These are phyloP conservation scores for Salvelinus alpinus DNA, from an alignment of 2,113 vertebrate genomes.

Conservation along the genomic window DNA sequence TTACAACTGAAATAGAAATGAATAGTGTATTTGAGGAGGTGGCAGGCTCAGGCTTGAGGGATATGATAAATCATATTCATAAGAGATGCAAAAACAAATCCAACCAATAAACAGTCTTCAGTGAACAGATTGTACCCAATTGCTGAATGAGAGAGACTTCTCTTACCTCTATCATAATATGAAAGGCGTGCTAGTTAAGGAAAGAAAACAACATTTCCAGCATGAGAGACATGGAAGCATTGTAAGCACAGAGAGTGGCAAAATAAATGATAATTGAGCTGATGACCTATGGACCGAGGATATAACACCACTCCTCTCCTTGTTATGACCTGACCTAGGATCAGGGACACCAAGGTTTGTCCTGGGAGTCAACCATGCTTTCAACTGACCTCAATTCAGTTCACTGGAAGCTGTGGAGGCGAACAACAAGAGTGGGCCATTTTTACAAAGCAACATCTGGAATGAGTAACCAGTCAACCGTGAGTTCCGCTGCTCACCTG, in stretches of 20 bases:
- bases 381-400: constrained; percentile 14
- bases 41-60: constrained; percentile 27
- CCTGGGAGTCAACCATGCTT: neutral
- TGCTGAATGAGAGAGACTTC: constrained; percentile 75
- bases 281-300: constrained; percentile 15
- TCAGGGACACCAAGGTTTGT: neutral
- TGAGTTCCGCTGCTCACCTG: constrained; percentile 7
- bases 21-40: constrained; percentile 21
- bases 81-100: constrained; percentile 5
- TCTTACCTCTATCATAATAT: constrained; percentile 99
- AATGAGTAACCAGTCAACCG: neutral
- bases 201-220: constrained; percentile 78
- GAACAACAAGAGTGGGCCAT: neutral
- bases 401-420: neutral
- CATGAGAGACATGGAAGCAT: constrained; percentile 78
- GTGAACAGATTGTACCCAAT: constrained; percentile 21
- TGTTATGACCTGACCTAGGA: neutral
- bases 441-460: constrained; percentile 8
- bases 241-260: constrained; percentile 75
- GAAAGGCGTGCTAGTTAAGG: constrained; percentile 96
- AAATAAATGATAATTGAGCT: constrained; percentile 45
- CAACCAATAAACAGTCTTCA: neutral
- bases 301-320: neutral
- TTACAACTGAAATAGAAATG: constrained; percentile 18
- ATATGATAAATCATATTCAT: constrained; percentile 8